Percentiles rank a stretch among this genome's conserved stretches.
Conservation (phyloP, 1,140 invertebrate species). For the Wasmannia auropunctata region DNA sequence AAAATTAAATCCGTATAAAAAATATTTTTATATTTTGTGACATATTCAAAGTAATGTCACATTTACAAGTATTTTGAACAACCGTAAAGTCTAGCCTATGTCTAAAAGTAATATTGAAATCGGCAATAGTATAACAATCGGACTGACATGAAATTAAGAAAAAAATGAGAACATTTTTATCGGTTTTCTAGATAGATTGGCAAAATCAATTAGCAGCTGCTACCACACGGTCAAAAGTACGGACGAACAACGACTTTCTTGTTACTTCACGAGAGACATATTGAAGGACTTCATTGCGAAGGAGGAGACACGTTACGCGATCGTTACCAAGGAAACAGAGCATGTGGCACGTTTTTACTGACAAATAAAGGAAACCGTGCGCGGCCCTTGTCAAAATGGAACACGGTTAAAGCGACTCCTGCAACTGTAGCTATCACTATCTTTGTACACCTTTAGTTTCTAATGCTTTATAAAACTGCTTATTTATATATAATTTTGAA, state of each 20-base stretch:
- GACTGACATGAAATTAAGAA: background rate
- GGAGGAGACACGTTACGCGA: constrained; percentile 40
- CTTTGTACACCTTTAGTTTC: background rate
- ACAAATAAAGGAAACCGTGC: constrained; percentile 47
- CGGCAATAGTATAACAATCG: background rate
- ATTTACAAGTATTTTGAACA: background rate
- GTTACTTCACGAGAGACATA: constrained; percentile 55
- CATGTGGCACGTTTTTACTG: constrained; percentile 45
- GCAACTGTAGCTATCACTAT: too few species aligned
- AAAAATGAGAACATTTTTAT: constrained; percentile 56
- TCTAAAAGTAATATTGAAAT: background rate
- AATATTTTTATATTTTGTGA: too few species aligned
- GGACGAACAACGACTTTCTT: constrained; percentile 18
- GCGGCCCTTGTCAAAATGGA: constrained; percentile 14
- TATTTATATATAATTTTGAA: background rate
- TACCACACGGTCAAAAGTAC: constrained; percentile 15
- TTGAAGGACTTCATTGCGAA: constrained; percentile 57
- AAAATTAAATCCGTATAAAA: background rate
- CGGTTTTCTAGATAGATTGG: constrained; percentile 5
- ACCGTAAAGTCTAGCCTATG: too few species aligned
- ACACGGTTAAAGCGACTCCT: too few species aligned
- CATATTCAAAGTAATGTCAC: background rate
- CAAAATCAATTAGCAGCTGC: constrained; percentile 62
- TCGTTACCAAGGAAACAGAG: constrained; percentile 70
- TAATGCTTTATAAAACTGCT: background rate